Evolutionary conservation across 1,140 invertebrate species (phyloP).

Genomic region (Capitella teleta): DNA sequence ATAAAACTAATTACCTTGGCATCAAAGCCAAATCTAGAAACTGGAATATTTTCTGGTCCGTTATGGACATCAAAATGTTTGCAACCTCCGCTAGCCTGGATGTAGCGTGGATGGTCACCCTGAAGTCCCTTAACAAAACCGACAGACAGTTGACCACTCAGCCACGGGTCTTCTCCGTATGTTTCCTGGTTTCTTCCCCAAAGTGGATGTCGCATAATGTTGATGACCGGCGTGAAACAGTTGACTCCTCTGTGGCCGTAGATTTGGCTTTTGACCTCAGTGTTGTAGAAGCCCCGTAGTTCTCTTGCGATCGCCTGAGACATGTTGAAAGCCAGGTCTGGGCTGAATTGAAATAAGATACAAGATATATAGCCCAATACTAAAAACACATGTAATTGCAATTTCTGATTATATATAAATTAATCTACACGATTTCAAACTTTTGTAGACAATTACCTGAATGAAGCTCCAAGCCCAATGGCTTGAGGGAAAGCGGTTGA

Average conservation of each 20-base stretch:
- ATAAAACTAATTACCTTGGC: no score
- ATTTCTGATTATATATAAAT: no score
- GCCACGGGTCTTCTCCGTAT: conserved; percentile 38
- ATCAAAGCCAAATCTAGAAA: conserved; percentile 26
- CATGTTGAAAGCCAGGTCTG: no score
- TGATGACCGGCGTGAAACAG: conserved; percentile 37
- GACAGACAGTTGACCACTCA: conserved; percentile 23
- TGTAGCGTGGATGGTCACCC: conserved; percentile 26
- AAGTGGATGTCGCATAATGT: conserved; percentile 37
- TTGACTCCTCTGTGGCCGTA: conserved; percentile 22
- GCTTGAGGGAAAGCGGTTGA: conserved; percentile 22
- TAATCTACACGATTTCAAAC: no score
- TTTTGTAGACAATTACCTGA: no score
- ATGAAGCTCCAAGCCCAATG: conserved; percentile 19
- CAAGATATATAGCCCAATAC: no score
- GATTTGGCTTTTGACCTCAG: conserved; percentile 18
- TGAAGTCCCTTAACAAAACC: conserved; percentile 31
- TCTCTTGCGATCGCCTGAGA: no score
- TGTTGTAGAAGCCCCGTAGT: conserved; percentile 28
- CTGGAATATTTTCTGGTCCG: conserved; percentile 36
- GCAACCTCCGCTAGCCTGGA: conserved; percentile 27
- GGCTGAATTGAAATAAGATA: no score
- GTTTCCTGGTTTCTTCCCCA: conserved; percentile 41
- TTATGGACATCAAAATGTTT: conserved; percentile 34
- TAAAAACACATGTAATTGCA: no score